These are phyloP conservation scores for Tetramorium simillimum DNA, from an alignment of 1,140 invertebrate genomes.

Conservation along the genomic window DNA sequence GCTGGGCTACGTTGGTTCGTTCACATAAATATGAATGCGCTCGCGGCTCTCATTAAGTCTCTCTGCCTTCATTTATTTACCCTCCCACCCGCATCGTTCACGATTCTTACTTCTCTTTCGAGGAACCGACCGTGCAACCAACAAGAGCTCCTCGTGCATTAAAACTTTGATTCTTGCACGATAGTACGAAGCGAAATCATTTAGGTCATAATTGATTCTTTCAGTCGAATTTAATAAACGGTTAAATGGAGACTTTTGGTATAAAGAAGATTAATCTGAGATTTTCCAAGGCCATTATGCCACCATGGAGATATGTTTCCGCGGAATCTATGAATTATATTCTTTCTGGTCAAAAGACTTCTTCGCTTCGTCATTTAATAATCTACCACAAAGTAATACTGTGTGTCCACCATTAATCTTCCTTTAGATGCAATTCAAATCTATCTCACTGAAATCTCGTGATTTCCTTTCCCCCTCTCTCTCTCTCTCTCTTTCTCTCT, in stretches of 20 bases:
- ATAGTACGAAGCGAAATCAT: constrained; percentile 44
- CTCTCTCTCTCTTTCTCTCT: neutral
- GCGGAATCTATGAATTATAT: constrained; percentile 24
- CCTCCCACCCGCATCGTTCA: constrained; percentile 58
- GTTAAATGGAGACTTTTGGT: constrained; percentile 14
- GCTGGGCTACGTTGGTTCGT: constrained; percentile 70
- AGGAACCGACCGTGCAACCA: constrained; percentile 36
- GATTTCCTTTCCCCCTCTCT: neutral
- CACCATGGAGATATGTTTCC: neutral
- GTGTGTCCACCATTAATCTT: constrained; percentile 47
- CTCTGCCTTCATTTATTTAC: constrained; percentile 75
- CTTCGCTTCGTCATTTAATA: constrained; percentile 41
- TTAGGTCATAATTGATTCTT: constrained; percentile 46
- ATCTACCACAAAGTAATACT: constrained; percentile 45
- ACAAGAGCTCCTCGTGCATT: constrained; percentile 47
- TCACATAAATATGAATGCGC: constrained; percentile 82
- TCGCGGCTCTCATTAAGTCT: constrained; percentile 81
- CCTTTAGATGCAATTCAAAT: constrained; percentile 56
- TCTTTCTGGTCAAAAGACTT: constrained; percentile 6
- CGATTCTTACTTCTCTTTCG: constrained; percentile 50
- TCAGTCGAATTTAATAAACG: constrained; percentile 43
- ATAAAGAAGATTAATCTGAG: constrained; percentile 21
- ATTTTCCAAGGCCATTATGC: constrained; percentile 36
- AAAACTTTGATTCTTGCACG: constrained; percentile 62
- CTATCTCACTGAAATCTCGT: constrained; percentile 47